These are phyloP conservation scores for Ginglymostoma cirratum DNA, from an alignment of 2,113 vertebrate species.

Conservation along the genomic window DNA sequence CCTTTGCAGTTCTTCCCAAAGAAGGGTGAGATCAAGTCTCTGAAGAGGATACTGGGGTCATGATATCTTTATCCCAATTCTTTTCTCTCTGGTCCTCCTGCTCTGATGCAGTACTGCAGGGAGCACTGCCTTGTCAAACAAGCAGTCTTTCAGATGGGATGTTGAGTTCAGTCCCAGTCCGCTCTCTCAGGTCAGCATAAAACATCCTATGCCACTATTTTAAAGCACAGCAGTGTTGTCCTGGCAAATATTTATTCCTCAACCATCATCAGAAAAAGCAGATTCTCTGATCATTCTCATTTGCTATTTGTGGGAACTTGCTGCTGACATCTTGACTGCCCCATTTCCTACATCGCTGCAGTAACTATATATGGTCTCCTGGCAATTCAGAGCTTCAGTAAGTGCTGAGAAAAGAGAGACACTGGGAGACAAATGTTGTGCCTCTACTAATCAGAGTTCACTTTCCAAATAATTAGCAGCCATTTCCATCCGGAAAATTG, in stretches of 20 bases:
- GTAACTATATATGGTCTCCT: neutral
- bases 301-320: neutral
- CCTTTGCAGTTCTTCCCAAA: neutral
- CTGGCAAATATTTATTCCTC: neutral
- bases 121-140: neutral
- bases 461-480: too few relatives aligned
- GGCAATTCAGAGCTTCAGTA: too few relatives aligned
- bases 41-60: neutral
- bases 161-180: neutral
- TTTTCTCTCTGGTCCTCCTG: neutral
- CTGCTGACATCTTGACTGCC: neutral
- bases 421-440: too few relatives aligned
- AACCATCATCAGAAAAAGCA: neutral
- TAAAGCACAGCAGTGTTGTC: neutral
- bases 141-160: neutral
- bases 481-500: too few relatives aligned
- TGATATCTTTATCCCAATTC: neutral
- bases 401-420: too few relatives aligned
- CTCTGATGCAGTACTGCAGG: neutral
- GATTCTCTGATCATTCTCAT: neutral
- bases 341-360: neutral
- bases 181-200: neutral
- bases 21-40: neutral
- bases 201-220: neutral
- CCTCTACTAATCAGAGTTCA: too few relatives aligned